Evolutionary conservation across 2,797 vertebrate genomes (phyloP).

Genomic region (Arrhamphus sclerolepis): DNA sequence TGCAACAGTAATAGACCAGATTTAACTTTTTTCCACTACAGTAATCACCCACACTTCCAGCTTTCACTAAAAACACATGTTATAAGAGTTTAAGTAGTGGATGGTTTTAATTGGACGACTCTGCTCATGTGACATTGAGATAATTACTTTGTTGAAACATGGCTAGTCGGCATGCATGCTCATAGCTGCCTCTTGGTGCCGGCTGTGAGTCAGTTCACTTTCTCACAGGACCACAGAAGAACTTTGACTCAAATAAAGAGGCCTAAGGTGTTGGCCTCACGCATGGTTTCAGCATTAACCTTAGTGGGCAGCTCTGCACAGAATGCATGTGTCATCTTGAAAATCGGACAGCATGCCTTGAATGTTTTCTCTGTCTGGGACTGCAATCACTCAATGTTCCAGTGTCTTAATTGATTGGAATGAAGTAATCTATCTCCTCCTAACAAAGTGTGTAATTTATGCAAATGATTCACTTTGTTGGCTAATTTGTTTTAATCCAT

Average conservation of each 20-base stretch:
- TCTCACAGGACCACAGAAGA: conserved; percentile 53
- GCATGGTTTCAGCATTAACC: conserved; percentile 77
- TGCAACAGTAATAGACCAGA: conserved; percentile 11
- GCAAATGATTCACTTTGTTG: conserved; percentile 92
- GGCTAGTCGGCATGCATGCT: neutral
- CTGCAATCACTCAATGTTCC: conserved; percentile 81
- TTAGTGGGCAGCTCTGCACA: conserved; percentile 38
- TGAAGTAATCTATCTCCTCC: conserved; percentile 78
- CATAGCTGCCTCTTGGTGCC: conserved; percentile 24
- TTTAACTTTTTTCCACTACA: conserved; percentile 10
- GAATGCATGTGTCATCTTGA: conserved; percentile 57
- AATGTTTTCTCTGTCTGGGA: conserved; percentile 79
- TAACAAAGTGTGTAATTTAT: conserved; percentile 94
- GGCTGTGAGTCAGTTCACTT: conserved; percentile 37
- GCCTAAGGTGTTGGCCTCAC: conserved; percentile 67
- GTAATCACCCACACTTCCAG: neutral
- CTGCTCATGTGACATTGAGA: neutral
- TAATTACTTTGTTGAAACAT: neutral
- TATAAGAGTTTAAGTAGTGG: neutral
- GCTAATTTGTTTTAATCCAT: conserved; percentile 85
- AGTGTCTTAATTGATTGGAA: conserved; percentile 85
- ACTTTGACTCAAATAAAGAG: conserved; percentile 69
- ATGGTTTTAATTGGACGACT: neutral
- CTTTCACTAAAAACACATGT: neutral
- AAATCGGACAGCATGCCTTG: conserved; percentile 48